Percentiles rank a stretch among this genome's conserved stretches.
Evolutionary conservation across 2,888 invertebrate genomes (phyloP).

Genomic region (Euzophera pinguis): DNA sequence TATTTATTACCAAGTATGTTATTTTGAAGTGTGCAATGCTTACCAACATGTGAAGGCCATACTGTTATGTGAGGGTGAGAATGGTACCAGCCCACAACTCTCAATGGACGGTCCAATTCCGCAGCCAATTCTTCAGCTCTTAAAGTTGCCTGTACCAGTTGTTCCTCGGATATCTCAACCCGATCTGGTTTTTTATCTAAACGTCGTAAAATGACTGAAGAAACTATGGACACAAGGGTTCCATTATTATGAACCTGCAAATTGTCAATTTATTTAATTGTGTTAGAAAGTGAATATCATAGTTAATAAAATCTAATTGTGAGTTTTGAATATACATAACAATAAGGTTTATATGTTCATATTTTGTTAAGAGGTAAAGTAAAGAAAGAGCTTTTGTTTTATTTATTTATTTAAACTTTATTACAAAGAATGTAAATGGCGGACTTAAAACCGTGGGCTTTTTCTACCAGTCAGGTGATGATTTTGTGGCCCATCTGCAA

Average conservation of each 20-base stretch:
- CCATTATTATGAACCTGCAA: conserved; percentile 79
- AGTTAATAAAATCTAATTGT: no score
- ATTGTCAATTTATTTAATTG: background rate
- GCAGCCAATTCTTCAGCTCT: conserved; percentile 83
- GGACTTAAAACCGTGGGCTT: no score
- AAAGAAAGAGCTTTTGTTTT: no score
- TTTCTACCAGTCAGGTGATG: no score
- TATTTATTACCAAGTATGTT: no score
- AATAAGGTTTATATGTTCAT: no score
- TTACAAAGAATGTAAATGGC: no score
- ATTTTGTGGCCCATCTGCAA: no score
- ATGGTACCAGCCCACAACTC: conserved; percentile 94
- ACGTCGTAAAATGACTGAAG: conserved; percentile 86
- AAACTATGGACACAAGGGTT: conserved; percentile 83
- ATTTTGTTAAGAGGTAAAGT: no score
- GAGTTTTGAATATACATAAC: no score
- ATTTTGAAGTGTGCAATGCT: conserved; percentile 31
- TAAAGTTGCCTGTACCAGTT: conserved; percentile 84
- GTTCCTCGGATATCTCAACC: conserved; percentile 92
- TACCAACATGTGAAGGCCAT: conserved; percentile 92
- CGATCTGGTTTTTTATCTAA: conserved; percentile 91
- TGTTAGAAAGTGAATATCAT: no score
- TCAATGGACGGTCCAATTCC: conserved; percentile 82
- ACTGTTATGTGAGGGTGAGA: conserved; percentile 95
- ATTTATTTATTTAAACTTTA: no score